phyloP scores from a whole-genome alignment of 2,888 invertebrate genomes.

The Leucophenga maculata region DNA sequence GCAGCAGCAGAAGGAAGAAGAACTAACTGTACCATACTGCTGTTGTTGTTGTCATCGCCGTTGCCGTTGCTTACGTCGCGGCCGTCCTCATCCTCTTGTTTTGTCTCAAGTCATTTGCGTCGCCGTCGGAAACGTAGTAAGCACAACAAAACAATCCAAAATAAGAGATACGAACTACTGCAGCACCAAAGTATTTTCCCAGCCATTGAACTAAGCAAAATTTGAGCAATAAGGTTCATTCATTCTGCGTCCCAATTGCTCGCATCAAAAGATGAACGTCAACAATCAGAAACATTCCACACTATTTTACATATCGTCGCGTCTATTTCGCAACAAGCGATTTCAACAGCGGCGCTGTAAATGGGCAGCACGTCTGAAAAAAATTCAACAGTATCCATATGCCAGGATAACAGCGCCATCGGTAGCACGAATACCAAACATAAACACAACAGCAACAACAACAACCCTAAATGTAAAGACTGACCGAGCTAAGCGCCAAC shows the following conservation, averaged over 20 bases:
- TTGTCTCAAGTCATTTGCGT: not conserved
- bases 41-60: constrained; percentile 21
- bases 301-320: constrained; percentile 65
- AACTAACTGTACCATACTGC: constrained; percentile 54
- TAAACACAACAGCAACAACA: constrained; percentile 29
- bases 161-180: not conserved
- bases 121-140: constrained; percentile 27
- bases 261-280: not conserved
- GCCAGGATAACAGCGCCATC: constrained; percentile 35
- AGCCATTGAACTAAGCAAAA: not conserved
- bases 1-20: constrained; percentile 29
- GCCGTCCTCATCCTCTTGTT: constrained; percentile 14
- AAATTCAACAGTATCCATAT: constrained; percentile 1
- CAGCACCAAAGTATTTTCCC: not conserved
- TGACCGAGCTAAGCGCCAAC: constrained; percentile 41
- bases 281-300: constrained; percentile 61
- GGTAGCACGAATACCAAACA: constrained; percentile 38
- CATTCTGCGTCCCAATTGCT: too few species aligned
- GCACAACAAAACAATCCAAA: constrained; percentile 1
- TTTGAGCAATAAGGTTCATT: not conserved
- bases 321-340: constrained; percentile 65
- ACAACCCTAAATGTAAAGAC: constrained; percentile 39
- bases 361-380: constrained; percentile 51
- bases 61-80: constrained; percentile 27
- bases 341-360: constrained; percentile 60